These are phyloP conservation scores for Mastomys coucha DNA, from an alignment of 2,113 vertebrate species.

Conservation along the genomic window DNA sequence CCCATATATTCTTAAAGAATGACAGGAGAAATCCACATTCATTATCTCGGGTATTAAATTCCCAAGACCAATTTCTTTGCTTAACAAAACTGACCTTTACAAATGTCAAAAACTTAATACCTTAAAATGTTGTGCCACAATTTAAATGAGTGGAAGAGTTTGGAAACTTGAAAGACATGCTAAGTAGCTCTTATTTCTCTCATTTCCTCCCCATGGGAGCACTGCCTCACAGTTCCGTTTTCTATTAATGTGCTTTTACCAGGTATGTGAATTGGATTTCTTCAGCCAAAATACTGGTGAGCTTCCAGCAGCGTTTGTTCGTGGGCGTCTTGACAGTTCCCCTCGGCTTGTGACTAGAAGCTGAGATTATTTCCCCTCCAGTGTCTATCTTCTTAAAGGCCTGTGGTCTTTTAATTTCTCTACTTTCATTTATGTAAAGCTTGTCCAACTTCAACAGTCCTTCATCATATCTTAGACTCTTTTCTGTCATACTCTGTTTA, in stretches of 20 bases:
- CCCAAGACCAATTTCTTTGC: conserved; percentile 45
- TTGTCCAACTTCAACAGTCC: background rate
- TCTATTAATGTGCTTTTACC: background rate
- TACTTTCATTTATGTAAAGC: conserved; percentile 32
- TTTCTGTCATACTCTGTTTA: background rate
- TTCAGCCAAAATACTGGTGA: background rate
- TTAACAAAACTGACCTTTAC: conserved; percentile 53
- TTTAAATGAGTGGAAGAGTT: conserved; percentile 62
- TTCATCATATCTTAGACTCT: conserved; percentile 7
- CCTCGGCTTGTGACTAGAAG: background rate
- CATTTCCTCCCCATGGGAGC: background rate
- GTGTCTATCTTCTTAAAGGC: background rate
- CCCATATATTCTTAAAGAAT: background rate
- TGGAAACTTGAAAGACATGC: conserved; percentile 32
- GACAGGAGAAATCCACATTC: background rate
- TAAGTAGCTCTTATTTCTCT: conserved; percentile 11
- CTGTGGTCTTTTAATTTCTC: background rate
- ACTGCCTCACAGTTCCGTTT: conserved; percentile 10
- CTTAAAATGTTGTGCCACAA: conserved; percentile 42
- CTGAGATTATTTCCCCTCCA: background rate
- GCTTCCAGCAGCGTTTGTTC: background rate
- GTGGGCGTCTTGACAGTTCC: background rate
- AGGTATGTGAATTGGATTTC: background rate
- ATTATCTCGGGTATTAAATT: conserved; percentile 46
- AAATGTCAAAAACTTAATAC: conserved; percentile 55